These are phyloP conservation scores for Nylanderia fulva DNA, from an alignment of 1,140 invertebrate genomes.

Conservation along the genomic window DNA sequence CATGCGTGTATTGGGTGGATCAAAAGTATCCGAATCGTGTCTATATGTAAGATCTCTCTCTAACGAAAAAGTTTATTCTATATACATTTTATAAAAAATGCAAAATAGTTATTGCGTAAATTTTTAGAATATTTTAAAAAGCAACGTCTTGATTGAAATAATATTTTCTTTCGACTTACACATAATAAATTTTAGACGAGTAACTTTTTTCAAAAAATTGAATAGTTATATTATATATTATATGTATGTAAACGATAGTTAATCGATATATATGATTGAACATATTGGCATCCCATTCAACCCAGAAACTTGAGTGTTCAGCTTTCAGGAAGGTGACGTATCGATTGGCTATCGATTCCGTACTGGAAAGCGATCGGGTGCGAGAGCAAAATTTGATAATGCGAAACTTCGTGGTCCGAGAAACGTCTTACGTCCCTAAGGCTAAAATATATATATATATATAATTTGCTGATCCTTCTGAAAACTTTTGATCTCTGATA, in stretches of 20 bases:
- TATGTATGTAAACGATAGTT: no score
- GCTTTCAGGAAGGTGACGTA: not conserved
- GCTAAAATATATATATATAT: slow-evolving; percentile 36
- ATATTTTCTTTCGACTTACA: not conserved
- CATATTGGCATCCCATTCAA: slow-evolving; percentile 14
- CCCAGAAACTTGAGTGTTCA: not conserved
- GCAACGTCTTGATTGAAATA: not conserved
- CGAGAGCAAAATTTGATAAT: slow-evolving; percentile 2
- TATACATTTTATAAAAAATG: not conserved
- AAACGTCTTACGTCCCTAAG: not conserved
- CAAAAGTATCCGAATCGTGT: not conserved
- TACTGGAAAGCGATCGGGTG: slow-evolving; percentile 3
- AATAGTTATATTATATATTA: not conserved
- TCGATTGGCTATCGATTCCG: slow-evolving; percentile 23
- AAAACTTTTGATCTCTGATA: not conserved
- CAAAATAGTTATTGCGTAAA: not conserved
- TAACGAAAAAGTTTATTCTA: no score
- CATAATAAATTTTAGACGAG: not conserved
- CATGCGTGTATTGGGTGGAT: slow-evolving; percentile 33
- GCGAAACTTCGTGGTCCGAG: not conserved
- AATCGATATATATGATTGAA: not conserved
- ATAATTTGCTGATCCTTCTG: not conserved
- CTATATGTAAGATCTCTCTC: no score
- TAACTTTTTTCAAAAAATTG: not conserved
- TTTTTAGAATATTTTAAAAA: not conserved